These are phyloP conservation scores for Stenolophus ochropezus DNA, from an alignment of 2,888 invertebrate species.

Conservation along the genomic window DNA sequence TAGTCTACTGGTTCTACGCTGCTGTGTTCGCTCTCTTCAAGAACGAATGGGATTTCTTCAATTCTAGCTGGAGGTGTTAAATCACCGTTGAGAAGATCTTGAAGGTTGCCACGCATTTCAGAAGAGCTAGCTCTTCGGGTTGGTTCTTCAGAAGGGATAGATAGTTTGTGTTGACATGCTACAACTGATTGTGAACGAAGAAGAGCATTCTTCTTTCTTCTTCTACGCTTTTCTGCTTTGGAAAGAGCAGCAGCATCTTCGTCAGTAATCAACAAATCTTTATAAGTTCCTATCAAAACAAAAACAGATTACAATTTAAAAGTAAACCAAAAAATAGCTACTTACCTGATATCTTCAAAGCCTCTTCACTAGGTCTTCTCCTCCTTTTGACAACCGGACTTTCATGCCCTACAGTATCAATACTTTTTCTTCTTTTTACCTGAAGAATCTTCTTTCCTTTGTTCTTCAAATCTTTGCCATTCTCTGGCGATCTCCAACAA, in stretches of 20 bases:
- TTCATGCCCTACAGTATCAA: slow-evolving; percentile 78
- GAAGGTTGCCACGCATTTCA: slow-evolving; percentile 19
- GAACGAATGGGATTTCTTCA: slow-evolving; percentile 69
- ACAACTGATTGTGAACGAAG: slow-evolving; percentile 50
- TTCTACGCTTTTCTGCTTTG: slow-evolving; percentile 69
- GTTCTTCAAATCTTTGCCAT: background rate
- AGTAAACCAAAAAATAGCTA: too few relatives aligned
- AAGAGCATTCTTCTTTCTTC: slow-evolving; percentile 64
- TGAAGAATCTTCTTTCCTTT: slow-evolving; percentile 57
- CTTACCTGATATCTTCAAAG: slow-evolving; percentile 74
- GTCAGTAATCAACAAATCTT: slow-evolving; percentile 77
- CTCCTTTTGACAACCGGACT: slow-evolving; percentile 77
- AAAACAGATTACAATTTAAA: too few relatives aligned
- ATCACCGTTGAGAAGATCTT: slow-evolving; percentile 27
- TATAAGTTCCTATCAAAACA: slow-evolving; percentile 76
- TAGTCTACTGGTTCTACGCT: slow-evolving; percentile 67
- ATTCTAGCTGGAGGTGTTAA: slow-evolving; percentile 60
- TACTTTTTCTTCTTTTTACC: slow-evolving; percentile 77
- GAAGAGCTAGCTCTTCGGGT: slow-evolving; percentile 44
- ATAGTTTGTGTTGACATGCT: background rate
- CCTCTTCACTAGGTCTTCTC: slow-evolving; percentile 85
- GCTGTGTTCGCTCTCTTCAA: slow-evolving; percentile 71
- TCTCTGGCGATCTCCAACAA: slow-evolving; percentile 72
- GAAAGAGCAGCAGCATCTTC: slow-evolving; percentile 70
- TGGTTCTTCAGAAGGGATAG: slow-evolving; percentile 14